These are phyloP conservation scores for Lycaena phlaeas DNA, from an alignment of 2,888 invertebrate genomes.

Conservation along the genomic window DNA sequence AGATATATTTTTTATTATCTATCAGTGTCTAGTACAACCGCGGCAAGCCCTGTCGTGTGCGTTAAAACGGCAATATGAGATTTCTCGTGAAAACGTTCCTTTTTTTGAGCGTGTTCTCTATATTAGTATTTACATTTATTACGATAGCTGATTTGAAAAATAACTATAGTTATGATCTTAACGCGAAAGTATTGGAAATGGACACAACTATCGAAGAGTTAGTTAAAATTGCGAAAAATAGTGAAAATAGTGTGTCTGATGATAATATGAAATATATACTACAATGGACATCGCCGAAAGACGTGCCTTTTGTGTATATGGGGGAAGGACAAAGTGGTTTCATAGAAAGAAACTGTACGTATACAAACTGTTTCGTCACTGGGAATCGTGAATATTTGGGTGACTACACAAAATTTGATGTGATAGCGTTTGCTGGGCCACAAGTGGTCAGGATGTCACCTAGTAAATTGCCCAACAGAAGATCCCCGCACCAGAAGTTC, in stretches of 20 bases:
- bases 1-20: slow-evolving; percentile 6
- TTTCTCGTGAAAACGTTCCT: slow-evolving; percentile 18
- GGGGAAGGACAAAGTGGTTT: slow-evolving; percentile 31
- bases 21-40: background rate
- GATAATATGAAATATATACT: slow-evolving; percentile 37
- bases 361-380: slow-evolving; percentile 42
- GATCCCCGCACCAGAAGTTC: slow-evolving; percentile 36
- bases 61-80: slow-evolving; percentile 15
- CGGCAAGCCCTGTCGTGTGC: slow-evolving; percentile 2
- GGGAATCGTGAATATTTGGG: slow-evolving; percentile 25
- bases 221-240: slow-evolving; percentile 1
- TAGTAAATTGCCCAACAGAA: slow-evolving; percentile 23
- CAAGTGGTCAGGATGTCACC: slow-evolving; percentile 23
- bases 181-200: slow-evolving; percentile 1
- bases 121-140: slow-evolving; percentile 19
- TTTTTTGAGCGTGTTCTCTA: slow-evolving; percentile 12
- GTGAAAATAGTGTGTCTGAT: background rate
- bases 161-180: slow-evolving; percentile 6
- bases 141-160: slow-evolving; percentile 15
- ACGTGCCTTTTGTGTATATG: slow-evolving; percentile 37
- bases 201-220: background rate
- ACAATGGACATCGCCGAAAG: slow-evolving; percentile 33
- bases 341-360: slow-evolving; percentile 29
- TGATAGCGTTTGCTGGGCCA: slow-evolving; percentile 36
- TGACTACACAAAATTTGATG: slow-evolving; percentile 34